Conservation (phyloP, 2,113 vertebrate species). For the Lepus europaeus region DNA sequence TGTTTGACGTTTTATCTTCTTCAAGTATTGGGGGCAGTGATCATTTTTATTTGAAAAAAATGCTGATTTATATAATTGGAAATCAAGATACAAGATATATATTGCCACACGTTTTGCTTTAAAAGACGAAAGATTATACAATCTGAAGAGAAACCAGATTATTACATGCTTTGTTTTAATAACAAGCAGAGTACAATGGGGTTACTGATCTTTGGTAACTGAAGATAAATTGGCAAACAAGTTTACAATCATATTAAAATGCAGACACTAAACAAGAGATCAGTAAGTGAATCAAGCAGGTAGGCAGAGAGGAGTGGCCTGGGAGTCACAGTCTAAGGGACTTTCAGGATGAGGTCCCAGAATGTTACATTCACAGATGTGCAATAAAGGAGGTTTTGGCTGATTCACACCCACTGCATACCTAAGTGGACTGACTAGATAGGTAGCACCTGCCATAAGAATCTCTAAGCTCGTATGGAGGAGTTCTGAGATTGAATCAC, state of each 20-base stretch:
- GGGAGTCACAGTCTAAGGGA: neutral
- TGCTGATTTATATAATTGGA: neutral
- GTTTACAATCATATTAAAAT: neutral
- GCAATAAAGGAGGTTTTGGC: neutral
- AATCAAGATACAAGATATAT: neutral
- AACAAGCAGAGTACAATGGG: neutral
- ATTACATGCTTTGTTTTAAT: neutral
- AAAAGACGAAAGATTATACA: no score
- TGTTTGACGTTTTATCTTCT: neutral
- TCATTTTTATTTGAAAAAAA: neutral
- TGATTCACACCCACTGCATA: neutral
- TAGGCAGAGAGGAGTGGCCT: no score
- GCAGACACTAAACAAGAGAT: neutral
- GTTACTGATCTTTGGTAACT: neutral
- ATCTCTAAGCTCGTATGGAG: neutral
- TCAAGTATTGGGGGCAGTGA: neutral
- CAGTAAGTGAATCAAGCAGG: no score
- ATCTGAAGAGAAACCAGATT: no score
- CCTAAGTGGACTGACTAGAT: neutral
- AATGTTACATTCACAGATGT: neutral
- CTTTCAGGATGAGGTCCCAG: no score
- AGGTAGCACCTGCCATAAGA: fast-evolving
- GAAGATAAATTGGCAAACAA: neutral
- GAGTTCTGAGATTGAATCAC: fast-evolving
- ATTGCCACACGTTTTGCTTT: neutral